phyloP scores from a whole-genome alignment of 1,140 invertebrate species.

The Epicauta chinensis region DNA sequence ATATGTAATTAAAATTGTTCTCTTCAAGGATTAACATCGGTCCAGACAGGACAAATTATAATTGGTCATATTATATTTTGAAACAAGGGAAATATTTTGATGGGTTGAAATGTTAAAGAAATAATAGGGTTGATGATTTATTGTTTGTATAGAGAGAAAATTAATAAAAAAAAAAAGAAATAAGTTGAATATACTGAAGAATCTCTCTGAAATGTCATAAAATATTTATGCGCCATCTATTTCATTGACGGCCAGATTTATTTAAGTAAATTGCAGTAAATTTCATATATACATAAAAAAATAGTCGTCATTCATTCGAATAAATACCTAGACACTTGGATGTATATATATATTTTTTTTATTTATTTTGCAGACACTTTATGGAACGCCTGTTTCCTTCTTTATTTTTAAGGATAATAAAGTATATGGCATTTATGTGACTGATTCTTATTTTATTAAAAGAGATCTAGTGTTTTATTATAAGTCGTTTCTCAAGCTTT shows the following conservation, averaged over 20 bases:
- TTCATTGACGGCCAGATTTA: conserved; percentile 22
- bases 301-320: conserved; percentile 28
- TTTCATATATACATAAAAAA: conserved; percentile 21
- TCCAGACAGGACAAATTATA: conserved; percentile 37
- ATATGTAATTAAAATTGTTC: conserved; percentile 39
- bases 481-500: conserved; percentile 17
- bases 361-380: conserved; percentile 26
- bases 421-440: conserved; percentile 27
- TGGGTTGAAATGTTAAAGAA: too few species aligned
- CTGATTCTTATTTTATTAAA: conserved; percentile 31
- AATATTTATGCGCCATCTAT: conserved; percentile 21
- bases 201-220: conserved; percentile 5
- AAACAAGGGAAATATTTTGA: background rate
- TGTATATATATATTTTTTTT: conserved; percentile 4
- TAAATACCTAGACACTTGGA: conserved; percentile 32
- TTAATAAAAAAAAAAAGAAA: background rate
- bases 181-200: conserved; percentile 4
- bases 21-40: conserved; percentile 35
- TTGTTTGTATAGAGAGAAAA: background rate
- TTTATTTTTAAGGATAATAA: conserved; percentile 30
- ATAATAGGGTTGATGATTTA: too few species aligned
- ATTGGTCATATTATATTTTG: conserved; percentile 17
- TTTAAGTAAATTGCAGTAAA: conserved; percentile 21
- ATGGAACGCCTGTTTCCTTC: conserved; percentile 18
- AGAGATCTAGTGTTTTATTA: conserved; percentile 27